A percentile compares a stretch with the other conserved stretches of the same genome.
Evolutionary conservation across 2,797 vertebrate genomes (phyloP).

Genomic region (Sebastes ruberrimus): DNA sequence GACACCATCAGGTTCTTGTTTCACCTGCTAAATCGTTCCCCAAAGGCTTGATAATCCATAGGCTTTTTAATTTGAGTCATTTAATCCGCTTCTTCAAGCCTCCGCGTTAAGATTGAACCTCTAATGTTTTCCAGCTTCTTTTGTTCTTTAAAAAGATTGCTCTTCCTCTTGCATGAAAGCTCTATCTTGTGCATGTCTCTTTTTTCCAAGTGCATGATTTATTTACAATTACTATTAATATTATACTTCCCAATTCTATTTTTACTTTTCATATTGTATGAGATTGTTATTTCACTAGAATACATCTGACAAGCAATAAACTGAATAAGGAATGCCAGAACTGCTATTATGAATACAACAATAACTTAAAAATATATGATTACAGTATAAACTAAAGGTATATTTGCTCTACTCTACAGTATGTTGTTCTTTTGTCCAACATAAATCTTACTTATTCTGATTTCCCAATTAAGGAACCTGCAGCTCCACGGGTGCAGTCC

Average conservation of each 20-base stretch:
- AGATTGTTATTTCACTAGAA: background rate
- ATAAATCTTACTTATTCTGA: background rate
- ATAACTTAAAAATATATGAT: background rate
- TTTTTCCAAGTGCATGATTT: slow-evolving; percentile 4
- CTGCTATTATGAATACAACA: background rate
- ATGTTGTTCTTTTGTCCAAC: background rate
- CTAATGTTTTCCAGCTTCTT: slow-evolving; percentile 10
- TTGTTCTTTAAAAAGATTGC: background rate
- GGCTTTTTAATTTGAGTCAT: background rate
- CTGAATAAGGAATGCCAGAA: background rate
- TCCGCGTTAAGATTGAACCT: background rate
- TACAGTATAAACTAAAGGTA: background rate
- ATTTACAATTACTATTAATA: background rate
- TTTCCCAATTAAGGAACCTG: slow-evolving; percentile 37
- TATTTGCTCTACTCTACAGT: background rate
- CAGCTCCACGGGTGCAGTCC: slow-evolving; percentile 74
- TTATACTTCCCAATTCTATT: slow-evolving; percentile 4
- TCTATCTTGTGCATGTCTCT: background rate
- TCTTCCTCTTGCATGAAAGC: background rate
- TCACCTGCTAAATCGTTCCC: background rate
- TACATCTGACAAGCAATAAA: background rate
- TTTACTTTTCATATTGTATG: background rate
- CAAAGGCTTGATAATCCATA: background rate
- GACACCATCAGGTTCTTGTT: slow-evolving; percentile 60
- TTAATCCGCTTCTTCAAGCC: background rate